Percentiles rank a stretch among this genome's conserved stretches.
Conservation (phyloP, 2,888 invertebrate genomes). For the Chromoteleia sp. region DNA sequence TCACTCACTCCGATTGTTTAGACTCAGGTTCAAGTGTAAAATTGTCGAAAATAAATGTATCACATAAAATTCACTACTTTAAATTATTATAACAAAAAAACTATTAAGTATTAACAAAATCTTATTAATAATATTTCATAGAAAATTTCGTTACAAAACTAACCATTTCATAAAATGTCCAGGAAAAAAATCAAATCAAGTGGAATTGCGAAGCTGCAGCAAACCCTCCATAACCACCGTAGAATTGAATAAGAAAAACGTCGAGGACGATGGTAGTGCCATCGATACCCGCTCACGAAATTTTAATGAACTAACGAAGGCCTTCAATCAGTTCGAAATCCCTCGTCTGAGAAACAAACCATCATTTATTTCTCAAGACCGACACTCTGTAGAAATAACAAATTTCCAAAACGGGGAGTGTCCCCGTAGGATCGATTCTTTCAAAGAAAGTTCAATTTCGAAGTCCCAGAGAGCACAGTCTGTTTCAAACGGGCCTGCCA, state of each 20-base stretch:
- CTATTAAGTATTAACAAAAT: too few relatives aligned
- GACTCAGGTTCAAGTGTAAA: too few relatives aligned
- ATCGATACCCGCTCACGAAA: slow-evolving; percentile 77
- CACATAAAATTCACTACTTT: too few relatives aligned
- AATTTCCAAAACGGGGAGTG: slow-evolving; percentile 1
- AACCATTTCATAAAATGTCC: background rate
- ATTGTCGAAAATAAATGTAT: too few relatives aligned
- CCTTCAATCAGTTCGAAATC: slow-evolving; percentile 77
- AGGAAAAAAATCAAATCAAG: slow-evolving; percentile 28
- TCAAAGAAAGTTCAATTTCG: background rate
- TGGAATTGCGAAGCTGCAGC: slow-evolving; percentile 20
- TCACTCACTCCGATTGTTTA: too few relatives aligned
- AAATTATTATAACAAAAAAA: too few relatives aligned
- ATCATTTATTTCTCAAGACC: slow-evolving; percentile 51
- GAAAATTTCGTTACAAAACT: too few relatives aligned
- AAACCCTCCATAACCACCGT: slow-evolving; percentile 56
- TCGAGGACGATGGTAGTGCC: slow-evolving; percentile 66
- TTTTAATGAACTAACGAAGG: slow-evolving; percentile 79
- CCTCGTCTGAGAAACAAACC: slow-evolving; percentile 74
- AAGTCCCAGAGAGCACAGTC: slow-evolving; percentile 3
- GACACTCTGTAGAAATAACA: slow-evolving; percentile 73
- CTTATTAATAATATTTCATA: too few relatives aligned
- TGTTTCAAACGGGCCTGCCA: slow-evolving; percentile 12
- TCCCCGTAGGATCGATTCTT: slow-evolving; percentile 16
- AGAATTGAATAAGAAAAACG: slow-evolving; percentile 38